A percentile compares a stretch with the other conserved stretches of the same genome.
Evolutionary conservation across 2,888 invertebrate species (phyloP).

Genomic region (Heteromyza rotundicornis): DNA sequence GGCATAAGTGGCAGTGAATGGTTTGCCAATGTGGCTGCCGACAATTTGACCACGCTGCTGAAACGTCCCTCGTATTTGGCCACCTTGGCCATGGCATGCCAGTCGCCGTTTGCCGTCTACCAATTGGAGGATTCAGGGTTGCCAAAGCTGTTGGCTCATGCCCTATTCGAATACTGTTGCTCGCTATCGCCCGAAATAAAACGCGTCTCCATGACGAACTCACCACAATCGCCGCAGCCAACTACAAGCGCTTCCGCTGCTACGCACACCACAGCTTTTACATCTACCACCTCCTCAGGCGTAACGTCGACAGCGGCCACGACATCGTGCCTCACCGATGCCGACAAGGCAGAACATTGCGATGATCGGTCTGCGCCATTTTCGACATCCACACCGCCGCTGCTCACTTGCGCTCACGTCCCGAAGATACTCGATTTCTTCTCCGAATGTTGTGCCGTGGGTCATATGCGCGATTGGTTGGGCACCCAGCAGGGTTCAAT

Average conservation of each 20-base stretch:
- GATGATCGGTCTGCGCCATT: conserved; percentile 30
- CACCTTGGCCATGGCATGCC: conserved; percentile 79
- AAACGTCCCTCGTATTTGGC: conserved; percentile 73
- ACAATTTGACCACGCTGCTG: conserved; percentile 66
- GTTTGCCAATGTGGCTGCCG: conserved; percentile 67
- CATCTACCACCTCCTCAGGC: background rate
- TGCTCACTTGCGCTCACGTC: conserved; percentile 68
- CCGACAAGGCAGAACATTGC: conserved; percentile 61
- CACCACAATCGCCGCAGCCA: background rate
- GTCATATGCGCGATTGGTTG: conserved; percentile 86
- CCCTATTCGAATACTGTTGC: conserved; percentile 66
- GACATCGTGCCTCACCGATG: conserved; percentile 60
- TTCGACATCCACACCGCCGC: conserved; percentile 54
- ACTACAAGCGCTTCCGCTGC: background rate
- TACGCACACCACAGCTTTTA: conserved; percentile 1
- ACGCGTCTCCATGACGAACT: conserved; percentile 33
- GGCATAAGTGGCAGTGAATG: conserved; percentile 65
- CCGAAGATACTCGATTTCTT: conserved; percentile 80
- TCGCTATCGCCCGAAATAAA: conserved; percentile 45
- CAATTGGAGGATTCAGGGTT: conserved; percentile 79
- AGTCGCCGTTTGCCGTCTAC: conserved; percentile 78
- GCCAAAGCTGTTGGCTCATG: conserved; percentile 69
- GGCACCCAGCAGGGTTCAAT: conserved; percentile 78
- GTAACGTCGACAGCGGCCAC: background rate
- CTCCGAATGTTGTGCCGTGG: conserved; percentile 79